These are phyloP conservation scores for Didymodactylos carnosus DNA, from an alignment of 2,888 invertebrate genomes.

Conservation along the genomic window DNA sequence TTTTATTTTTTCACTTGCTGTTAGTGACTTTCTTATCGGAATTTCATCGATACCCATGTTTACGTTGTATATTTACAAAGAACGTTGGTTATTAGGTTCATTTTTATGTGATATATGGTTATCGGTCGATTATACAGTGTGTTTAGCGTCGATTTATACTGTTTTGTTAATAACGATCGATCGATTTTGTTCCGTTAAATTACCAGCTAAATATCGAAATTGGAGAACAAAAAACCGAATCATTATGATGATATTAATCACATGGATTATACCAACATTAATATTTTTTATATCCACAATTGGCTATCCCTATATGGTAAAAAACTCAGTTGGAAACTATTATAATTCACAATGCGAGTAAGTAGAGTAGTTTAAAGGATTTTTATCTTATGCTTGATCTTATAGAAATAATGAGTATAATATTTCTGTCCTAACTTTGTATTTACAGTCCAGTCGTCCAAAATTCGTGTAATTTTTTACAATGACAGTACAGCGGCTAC, in stretches of 20 bases:
- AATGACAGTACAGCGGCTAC: too few relatives aligned
- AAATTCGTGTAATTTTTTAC: too few relatives aligned
- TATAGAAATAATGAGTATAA: too few relatives aligned
- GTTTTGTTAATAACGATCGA: conserved; percentile 94
- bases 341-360: background rate
- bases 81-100: conserved; percentile 81
- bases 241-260: conserved; percentile 6
- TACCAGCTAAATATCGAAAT: conserved; percentile 81
- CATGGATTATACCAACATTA: conserved; percentile 40
- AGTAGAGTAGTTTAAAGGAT: too few relatives aligned
- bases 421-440: too few relatives aligned
- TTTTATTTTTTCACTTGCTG: conserved; percentile 91
- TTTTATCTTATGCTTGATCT: too few relatives aligned
- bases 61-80: conserved; percentile 82
- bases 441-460: too few relatives aligned
- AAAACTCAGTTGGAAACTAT: too few relatives aligned
- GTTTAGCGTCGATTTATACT: conserved; percentile 93
- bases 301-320: conserved; percentile 54
- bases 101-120: conserved; percentile 91
- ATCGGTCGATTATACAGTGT: conserved; percentile 93
- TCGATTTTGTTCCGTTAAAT: conserved; percentile 91
- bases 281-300: conserved; percentile 93
- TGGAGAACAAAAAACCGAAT: conserved; percentile 87
- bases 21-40: conserved; percentile 88
- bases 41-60: conserved; percentile 95